Base-by-base conservation (phyloP, 2,888 invertebrate species). In the Malthinus flaveolus region DNA sequence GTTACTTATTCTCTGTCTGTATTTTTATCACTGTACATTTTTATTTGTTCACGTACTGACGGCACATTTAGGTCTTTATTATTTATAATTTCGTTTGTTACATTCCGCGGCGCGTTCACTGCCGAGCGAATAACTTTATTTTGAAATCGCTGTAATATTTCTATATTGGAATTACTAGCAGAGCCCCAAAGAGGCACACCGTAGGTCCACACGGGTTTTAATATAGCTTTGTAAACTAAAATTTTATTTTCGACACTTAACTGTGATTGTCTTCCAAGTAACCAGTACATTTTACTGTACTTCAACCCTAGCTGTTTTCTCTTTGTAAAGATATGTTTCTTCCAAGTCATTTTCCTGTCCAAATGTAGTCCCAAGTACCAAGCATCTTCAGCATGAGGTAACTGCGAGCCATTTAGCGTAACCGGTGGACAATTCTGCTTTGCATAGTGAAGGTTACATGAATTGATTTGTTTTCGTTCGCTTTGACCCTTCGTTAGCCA, bases 111-210 rank as follows among this genome's bases (percentile, higher is more conserved):
- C n/a, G 49, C 45, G 23, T 46, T 23, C n/a, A 32, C 36, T 44
- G 44, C 49, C 23, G 35, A 23, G 9, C 56, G 12, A 23, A 44
- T n/a, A 2, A 50, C 46, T 56, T 45, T 45, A 8, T 37, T 48
- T n/a, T 56, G 50, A 35, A 56, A 55, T 7, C 55, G 37, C 31
- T 53, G 46, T 8, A 55, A 11, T 10, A 55, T 48, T 23, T 49
- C 33, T 36, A 62, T 51, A 37, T 58, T 59, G 23, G 35, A 52
- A 8, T 59, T 34, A 32, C 51, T 57, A 7, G 61, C 56, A 31
- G 52, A 42, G 7, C 64, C 53, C 59, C 62, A 59, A 15, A 64
- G 50, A 46, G 61, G 55, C 5, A 59, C 49, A 8, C 56, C 42
- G 13, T 50, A 49, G 3, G 23, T 49, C 32, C 56, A 56, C 1